phyloP scores from a whole-genome alignment of 2,113 vertebrate genomes.

The Glaucomys volans region DNA sequence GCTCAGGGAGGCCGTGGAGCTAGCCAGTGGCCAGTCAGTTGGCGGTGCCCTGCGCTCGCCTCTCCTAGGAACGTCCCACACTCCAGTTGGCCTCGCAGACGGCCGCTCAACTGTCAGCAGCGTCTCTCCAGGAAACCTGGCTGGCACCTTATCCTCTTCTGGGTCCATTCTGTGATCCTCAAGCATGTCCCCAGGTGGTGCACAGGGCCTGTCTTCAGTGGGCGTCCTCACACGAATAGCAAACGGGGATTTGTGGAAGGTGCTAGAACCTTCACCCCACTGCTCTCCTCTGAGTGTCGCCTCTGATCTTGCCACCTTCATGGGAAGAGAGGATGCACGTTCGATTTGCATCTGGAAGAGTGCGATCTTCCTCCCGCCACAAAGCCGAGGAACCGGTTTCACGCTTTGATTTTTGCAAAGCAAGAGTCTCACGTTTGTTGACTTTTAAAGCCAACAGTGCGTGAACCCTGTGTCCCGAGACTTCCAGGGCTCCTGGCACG shows the following conservation, averaged over 20 bases:
- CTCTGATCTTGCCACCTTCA: background rate
- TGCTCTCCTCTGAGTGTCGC: background rate
- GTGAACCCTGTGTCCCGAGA: too few species aligned
- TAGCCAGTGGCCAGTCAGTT: background rate
- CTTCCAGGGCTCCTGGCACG: background rate
- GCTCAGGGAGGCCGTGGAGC: background rate
- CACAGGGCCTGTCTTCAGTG: background rate
- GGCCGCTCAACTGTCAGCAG: too few species aligned
- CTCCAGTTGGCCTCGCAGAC: accelerated
- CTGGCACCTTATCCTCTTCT: background rate
- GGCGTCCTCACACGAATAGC: background rate
- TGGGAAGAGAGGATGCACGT: background rate
- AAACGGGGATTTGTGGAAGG: background rate
- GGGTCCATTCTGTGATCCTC: background rate
- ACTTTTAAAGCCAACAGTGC: background rate
- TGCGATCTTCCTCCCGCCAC: background rate
- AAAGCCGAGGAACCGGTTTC: background rate
- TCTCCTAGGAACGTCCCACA: background rate
- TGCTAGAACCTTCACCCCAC: background rate
- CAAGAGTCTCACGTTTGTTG: background rate
- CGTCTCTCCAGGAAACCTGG: background rate
- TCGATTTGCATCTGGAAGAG: background rate
- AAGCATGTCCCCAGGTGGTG: background rate
- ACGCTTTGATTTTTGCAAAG: background rate
- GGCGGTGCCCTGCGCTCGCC: too few species aligned